Evolutionary conservation across 2,113 vertebrate species (phyloP), one percentile per base, ranked within the genome.

Genomic region (Siphamia tubifer): DNA sequence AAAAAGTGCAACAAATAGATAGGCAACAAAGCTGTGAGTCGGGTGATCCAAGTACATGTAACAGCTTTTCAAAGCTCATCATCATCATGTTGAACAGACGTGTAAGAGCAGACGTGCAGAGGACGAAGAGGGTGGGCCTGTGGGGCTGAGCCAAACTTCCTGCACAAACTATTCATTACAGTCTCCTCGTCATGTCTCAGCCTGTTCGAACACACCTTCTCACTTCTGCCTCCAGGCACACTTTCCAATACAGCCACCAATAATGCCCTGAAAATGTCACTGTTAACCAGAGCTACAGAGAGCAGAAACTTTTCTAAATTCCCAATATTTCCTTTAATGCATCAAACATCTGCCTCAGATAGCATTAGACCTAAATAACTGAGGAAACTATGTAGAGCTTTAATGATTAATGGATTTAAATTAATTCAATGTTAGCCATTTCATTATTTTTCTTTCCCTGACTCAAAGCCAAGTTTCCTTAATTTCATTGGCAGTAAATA

Each of bases 161-260:
- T 34, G 40, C 35, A n/a, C 31, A 45, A 67, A 42, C 34, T 66
- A 60, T 53, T 68, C 42, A 48, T 74, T 62, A 61, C 40, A 11
- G 17, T 39, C 63, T 42, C 4, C 17, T 48, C 11, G 35, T 35
- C 48, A 1, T 42, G 71, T 55, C 48, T 34, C 17, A 19, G 55
- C 71, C 20, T 24, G 71, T 36, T 55, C 27, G 1, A 34, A 61
- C 63, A 61, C 40, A 30, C 4, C 30, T 44, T 66, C 25, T 12
- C 2, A 28, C 28, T 30, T 16, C 36, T n/a, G 3, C 27, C 35
- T 49, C 8, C 4, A 28, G 53, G 8, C 13, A 24, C 44, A 47
- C 12, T 21, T 39, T 20, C 3, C 23, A 38, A 43, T 51, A 4
- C 21, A 42, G 42, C 8, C 27, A 24, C 40, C 3, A 2, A 23